Base-by-base conservation (phyloP, 2,888 invertebrate species). In the Diplolepis rosae region DNA sequence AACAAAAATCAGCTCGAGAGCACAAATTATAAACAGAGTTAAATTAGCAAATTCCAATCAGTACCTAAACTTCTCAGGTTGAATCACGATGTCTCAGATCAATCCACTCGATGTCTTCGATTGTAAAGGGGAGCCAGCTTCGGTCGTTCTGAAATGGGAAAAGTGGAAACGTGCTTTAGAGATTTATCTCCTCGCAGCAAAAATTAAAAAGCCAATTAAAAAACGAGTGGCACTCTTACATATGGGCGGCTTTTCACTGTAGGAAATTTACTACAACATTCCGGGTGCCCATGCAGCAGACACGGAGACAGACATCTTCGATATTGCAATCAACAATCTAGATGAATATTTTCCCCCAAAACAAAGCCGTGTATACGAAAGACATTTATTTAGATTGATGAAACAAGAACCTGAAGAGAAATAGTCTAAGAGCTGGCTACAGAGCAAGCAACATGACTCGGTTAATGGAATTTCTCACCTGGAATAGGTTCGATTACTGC, bases 401-500 rank as follows among this genome's bases (percentile, higher is more conserved):
- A 75, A 82, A 79, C 72, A 83, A 61, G 82, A 84, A 82, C 67
- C 73, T 52, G 79, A 73, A 0, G 85, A 86, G 48, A 81, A 80
- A 39, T 82, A n/a, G n/a, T n/a, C n/a, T n/a, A n/a, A n/a, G n/a
- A n/a, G n/a, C n/a, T n/a, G n/a, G n/a, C n/a, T n/a, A n/a, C n/a
- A n/a, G n/a, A n/a, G n/a, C n/a, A n/a, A n/a, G n/a, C n/a, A n/a
- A n/a, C n/a, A n/a, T n/a, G n/a, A n/a, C n/a, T n/a, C n/a, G n/a
- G n/a, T n/a, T n/a, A n/a, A n/a, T n/a, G n/a, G n/a, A n/a, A n/a
- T n/a, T n/a, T n/a, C n/a, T n/a, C n/a, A n/a, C n/a, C n/a, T n/a
- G n/a, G n/a, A n/a, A n/a, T n/a, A n/a, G n/a, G n/a, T n/a, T n/a
- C n/a, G n/a, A n/a, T n/a, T n/a, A n/a, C n/a, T n/a, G n/a, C n/a